A percentile compares a stretch with the other conserved stretches of the same genome.
These are phyloP conservation scores for Cariama cristata DNA, from an alignment of 2,113 vertebrate species.

Conservation along the genomic window DNA sequence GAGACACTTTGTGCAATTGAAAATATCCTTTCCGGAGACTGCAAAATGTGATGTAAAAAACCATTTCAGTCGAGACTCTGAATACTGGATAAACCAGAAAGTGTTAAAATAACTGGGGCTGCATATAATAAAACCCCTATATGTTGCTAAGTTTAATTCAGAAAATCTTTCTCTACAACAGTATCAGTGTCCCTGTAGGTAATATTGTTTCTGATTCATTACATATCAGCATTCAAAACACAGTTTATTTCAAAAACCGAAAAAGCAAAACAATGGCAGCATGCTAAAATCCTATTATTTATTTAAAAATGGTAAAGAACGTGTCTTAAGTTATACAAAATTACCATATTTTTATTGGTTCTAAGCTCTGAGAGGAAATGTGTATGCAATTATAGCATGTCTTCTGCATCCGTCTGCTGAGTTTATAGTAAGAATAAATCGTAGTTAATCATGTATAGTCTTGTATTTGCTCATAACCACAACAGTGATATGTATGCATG, in stretches of 20 bases:
- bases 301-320: constrained; percentile 58
- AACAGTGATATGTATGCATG: constrained; percentile 63
- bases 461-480: constrained; percentile 65
- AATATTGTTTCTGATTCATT: constrained; percentile 37
- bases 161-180: constrained; percentile 39
- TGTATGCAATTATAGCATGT: constrained; percentile 43
- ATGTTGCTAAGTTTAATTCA: constrained; percentile 50
- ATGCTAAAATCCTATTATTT: constrained; percentile 40
- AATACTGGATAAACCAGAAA: constrained; percentile 30
- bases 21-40: background rate
- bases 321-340: constrained; percentile 55
- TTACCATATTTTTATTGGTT: constrained; percentile 41
- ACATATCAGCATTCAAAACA: constrained; percentile 41
- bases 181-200: background rate
- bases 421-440: constrained; percentile 69
- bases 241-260: constrained; percentile 39
- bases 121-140: background rate
- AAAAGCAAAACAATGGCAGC: constrained; percentile 15
- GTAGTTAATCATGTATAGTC: constrained; percentile 66
- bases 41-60: background rate
- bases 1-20: background rate
- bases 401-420: constrained; percentile 53
- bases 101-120: constrained; percentile 36
- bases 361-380: constrained; percentile 52
- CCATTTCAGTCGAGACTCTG: background rate